Evolutionary conservation across 1,140 invertebrate species (phyloP), one percentile per base, ranked within the genome.

Genomic region (Lasioglossum baleicum): DNA sequence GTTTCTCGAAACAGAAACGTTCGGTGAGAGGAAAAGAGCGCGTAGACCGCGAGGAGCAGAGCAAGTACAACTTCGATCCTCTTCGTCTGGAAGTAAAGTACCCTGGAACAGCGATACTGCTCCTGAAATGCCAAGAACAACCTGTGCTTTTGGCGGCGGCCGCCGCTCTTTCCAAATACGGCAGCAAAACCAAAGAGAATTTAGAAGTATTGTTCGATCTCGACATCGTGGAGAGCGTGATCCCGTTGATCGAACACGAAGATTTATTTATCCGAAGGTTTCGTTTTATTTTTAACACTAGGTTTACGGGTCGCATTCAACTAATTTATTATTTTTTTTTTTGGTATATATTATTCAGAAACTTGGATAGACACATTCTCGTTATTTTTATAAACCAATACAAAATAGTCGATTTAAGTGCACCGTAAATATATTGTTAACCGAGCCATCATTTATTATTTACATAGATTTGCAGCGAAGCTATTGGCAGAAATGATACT

Each of bases 241-340:
- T 90, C 5, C 82, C 85, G 26, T 26, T 92, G 8, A 81, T 92
- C 22, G 63, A 78, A 8, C 91, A 92, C 40, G 86, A 92, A 7
- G 89, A 92, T 81, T 35, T 90, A 51, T 91, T 88, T 51, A 89
- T 86, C 7, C 85, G 89, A 74, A 89, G 91, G 91, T 92, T 76
- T 53, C 13, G 22, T 13, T 31, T 0, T 7, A 2, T 10, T 17
- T 53, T 20, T 53, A 0, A 20, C 17, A 2, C 13, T 48, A 48
- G 35, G 35, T 35, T 35, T 35, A 35, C 35, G 35, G 35, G 35
- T 4, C 35, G 35, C 35, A 26, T 26, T 26, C 26, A 26, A 26
- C 26, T 26, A 26, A 26, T 26, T 26, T 26, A 26, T 26, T 26
- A 26, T 26, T 26, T 26, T 26, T 1, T 1, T 26, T 26, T 26